Base-by-base conservation (phyloP, 2,888 invertebrate species). In the Callyntrura guangdongensis region DNA sequence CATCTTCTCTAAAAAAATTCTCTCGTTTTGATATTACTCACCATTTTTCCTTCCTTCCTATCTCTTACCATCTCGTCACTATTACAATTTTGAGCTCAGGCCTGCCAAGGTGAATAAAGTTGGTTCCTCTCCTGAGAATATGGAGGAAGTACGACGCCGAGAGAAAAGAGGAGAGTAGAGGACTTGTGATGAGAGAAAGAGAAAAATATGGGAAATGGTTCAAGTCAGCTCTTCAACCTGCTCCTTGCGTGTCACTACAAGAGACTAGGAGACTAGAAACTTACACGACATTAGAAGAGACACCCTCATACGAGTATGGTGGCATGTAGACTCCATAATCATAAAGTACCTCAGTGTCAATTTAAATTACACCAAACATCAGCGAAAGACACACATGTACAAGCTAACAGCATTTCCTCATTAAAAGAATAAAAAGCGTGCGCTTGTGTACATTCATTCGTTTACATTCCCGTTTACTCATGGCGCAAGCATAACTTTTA, bases 271-370 rank as follows among this genome's bases (percentile, higher is more conserved):
- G 8, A 56, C 56, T 81, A 56, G 14, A 53, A 17, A 20, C 9
- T 45, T 14, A 64, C 5, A 8, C 5, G 61, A 14, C 25, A n/a
- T n/a, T n/a, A n/a, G n/a, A n/a, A n/a, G n/a, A n/a, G n/a, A n/a
- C n/a, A n/a, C n/a, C n/a, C n/a, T n/a, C n/a, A n/a, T n/a, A n/a
- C n/a, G n/a, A n/a, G n/a, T n/a, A n/a, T n/a, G n/a, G n/a, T n/a
- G n/a, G n/a, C n/a, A 11, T 20, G n/a, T 17, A 36, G 36, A 6
- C 36, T 6, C 36, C 36, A 36, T 36, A 36, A 56, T 81, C 59
- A 61, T 81, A 27, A n/a, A 49, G 49, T 61, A 86, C 64, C 22
- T 79, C 86, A 77, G 64, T 86, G 77, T 86, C 86, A 86, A 77
- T 86, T 79, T 86, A 86, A 86, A 74, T 86, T 86, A 77, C 47